Percentiles rank a stretch among this genome's conserved stretches.
These are phyloP conservation scores for Bubalus kerabau DNA, from an alignment of 2,113 vertebrate genomes.

Conservation along the genomic window DNA sequence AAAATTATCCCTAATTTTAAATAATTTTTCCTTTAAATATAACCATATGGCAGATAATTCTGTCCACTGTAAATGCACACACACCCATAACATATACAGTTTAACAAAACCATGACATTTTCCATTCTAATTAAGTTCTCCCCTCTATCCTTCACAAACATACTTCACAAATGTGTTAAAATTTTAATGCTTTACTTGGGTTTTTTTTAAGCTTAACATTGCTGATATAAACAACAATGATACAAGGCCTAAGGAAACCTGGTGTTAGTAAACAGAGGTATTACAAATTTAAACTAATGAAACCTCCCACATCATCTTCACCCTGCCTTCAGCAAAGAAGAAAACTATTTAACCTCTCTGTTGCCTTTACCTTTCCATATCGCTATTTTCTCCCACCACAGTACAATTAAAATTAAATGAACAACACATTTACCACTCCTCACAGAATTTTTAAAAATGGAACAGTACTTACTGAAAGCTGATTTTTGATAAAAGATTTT, in stretches of 20 bases:
- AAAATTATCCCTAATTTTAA: background rate
- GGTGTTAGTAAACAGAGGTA: conserved; percentile 5
- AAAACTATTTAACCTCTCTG: background rate
- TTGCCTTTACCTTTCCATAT: background rate
- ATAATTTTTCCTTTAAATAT: conserved; percentile 36
- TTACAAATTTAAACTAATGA: conserved; percentile 34
- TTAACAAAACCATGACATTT: background rate
- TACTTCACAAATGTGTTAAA: background rate
- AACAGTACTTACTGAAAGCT: background rate
- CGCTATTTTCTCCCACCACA: background rate
- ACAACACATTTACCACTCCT: background rate
- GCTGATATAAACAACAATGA: conserved; percentile 25
- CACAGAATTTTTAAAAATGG: conserved; percentile 2
- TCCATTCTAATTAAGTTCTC: conserved; percentile 16
- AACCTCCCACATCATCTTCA: conserved; percentile 28
- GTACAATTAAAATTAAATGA: conserved; percentile 35
- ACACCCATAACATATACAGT: background rate
- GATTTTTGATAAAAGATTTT: background rate
- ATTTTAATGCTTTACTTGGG: background rate
- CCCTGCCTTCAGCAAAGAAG: background rate
- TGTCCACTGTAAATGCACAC: background rate
- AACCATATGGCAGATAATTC: background rate
- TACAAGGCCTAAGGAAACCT: background rate
- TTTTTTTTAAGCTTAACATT: background rate
- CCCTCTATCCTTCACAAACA: background rate